phyloP scores from a whole-genome alignment of 2,888 invertebrate genomes.

The Lycia hirtaria region DNA sequence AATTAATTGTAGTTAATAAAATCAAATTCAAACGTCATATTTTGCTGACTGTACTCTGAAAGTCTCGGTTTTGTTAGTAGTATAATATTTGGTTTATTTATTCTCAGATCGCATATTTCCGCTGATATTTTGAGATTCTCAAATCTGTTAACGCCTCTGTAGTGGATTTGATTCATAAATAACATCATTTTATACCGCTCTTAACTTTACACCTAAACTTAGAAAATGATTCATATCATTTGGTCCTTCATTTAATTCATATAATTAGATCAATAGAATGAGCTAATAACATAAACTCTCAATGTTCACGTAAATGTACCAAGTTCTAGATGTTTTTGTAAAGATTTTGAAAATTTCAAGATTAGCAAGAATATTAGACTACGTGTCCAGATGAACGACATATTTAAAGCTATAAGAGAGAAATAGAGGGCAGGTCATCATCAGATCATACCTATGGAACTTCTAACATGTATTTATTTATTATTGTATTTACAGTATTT shows the following conservation, averaged over 20 bases:
- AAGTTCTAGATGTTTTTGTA: too few relatives aligned
- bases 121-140: slow-evolving; percentile 26
- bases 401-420: too few relatives aligned
- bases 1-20: neutral
- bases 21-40: neutral
- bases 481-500: too few relatives aligned
- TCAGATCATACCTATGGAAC: too few relatives aligned
- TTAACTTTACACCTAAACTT: slow-evolving; percentile 3
- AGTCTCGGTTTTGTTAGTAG: slow-evolving; percentile 20
- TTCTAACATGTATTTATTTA: too few relatives aligned
- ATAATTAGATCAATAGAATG: neutral
- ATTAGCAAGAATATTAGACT: too few relatives aligned
- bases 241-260: neutral
- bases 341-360: too few relatives aligned
- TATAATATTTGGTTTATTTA: slow-evolving; percentile 28
- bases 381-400: too few relatives aligned
- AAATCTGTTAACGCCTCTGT: slow-evolving; percentile 24
- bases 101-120: slow-evolving; percentile 24
- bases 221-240: slow-evolving; percentile 16
- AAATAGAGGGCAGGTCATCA: too few relatives aligned
- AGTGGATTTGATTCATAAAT: slow-evolving; percentile 29
- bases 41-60: slow-evolving; percentile 5
- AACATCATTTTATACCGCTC: slow-evolving; percentile 25
- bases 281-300: too few relatives aligned
- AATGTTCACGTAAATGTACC: too few relatives aligned